A percentile compares a stretch with the other conserved stretches of the same genome.
Conservation (phyloP, 2,797 vertebrate species). For the Tiaroga cobitis region DNA sequence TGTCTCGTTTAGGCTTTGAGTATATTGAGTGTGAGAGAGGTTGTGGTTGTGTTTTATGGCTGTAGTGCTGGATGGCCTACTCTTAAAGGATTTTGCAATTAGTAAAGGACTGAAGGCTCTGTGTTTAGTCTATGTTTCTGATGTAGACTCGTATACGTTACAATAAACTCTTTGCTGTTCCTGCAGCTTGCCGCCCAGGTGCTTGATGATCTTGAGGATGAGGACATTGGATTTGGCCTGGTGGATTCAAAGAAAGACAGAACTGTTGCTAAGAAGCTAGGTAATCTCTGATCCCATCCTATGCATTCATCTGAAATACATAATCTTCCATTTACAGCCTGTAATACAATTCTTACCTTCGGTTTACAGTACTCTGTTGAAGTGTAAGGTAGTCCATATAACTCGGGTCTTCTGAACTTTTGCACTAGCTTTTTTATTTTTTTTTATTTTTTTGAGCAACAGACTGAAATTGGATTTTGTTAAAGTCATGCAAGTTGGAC, state of each 20-base stretch:
- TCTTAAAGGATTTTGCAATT: neutral
- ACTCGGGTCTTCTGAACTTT: too few relatives aligned
- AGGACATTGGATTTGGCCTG: conserved; percentile 90
- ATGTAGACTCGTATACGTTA: neutral
- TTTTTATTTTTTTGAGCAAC: too few relatives aligned
- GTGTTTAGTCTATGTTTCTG: neutral
- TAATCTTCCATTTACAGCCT: neutral
- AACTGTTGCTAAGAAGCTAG: conserved; percentile 87
- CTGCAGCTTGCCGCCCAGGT: conserved; percentile 91
- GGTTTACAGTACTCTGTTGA: neutral
- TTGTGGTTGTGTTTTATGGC: neutral
- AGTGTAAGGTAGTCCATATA: neutral
- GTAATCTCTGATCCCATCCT: conserved; percentile 68
- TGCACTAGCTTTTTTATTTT: too few relatives aligned
- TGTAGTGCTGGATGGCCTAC: neutral
- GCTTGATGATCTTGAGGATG: conserved; percentile 87
- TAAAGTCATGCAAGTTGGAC: too few relatives aligned
- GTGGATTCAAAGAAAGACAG: conserved; percentile 86
- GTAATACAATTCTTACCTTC: neutral
- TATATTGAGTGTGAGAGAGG: conserved; percentile 26
- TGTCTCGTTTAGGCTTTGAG: conserved; percentile 50
- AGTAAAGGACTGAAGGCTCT: neutral
- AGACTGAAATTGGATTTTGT: too few relatives aligned
- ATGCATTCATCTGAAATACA: neutral
- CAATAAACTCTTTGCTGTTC: conserved; percentile 6